Evolutionary conservation across 2,888 invertebrate species (phyloP), one percentile per base, ranked within the genome.

Genomic region (Suillia variegata): DNA sequence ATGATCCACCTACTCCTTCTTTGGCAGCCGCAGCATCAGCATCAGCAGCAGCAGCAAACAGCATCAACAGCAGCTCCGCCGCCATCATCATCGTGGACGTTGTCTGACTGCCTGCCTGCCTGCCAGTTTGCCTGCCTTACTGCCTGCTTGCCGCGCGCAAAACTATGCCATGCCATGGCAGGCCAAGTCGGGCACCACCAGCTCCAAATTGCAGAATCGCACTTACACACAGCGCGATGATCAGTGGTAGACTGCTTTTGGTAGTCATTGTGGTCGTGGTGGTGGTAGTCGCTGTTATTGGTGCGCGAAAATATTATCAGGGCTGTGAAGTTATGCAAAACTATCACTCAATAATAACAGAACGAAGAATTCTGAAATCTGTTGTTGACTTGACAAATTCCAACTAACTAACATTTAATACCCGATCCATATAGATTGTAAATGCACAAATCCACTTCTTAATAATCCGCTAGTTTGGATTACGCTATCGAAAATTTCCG

Each of bases 1-100:
- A 80, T 76, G 79, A 73, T 79, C 80, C 80, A 79, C 79, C 79
- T 78, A 78, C 76, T 76, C 76, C 75, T 79, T 72, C 77, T 71
- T 75, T 70, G 61, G 62, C 72, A 70, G 68, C 75, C 67, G 61
- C 75, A 68, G 62, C 65, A 65, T 65, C 59, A 58, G 54, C 58
- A 21, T 33, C 66, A 22, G 45, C 60, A 59, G 58, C 68, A 69
- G 61, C 70, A 61, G 63, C 64, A 62, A n/a, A n/a, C n/a, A 62
- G 62, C 72, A 69, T 67, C 75, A 68, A 63, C 65, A 65, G 66
- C 59, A 58, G 54, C 58, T 22, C 47, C 66, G 26, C 49, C 60
- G 58, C 59, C 68, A 69, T 62, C 70, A 61, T 65, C 64, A 62
- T 17, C 45, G 13, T 68, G 71, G 72, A 70, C 74, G 73, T 70